Evolutionary conservation across 2,797 vertebrate genomes (phyloP).

Genomic region (Molossus alvarezi): DNA sequence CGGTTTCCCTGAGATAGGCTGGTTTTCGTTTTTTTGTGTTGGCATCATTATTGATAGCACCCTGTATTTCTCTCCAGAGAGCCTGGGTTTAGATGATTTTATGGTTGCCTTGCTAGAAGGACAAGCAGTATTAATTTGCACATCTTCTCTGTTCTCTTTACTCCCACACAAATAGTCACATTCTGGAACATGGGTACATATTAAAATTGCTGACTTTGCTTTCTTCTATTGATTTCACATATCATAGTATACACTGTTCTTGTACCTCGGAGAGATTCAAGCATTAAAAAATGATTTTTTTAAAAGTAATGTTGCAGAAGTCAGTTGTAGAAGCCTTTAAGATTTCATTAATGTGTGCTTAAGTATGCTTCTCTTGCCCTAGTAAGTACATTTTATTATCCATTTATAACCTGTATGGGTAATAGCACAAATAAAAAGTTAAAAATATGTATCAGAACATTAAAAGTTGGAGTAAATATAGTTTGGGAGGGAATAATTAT

Average conservation of each 20-base stretch:
- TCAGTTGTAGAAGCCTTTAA: constrained; percentile 44
- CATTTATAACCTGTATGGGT: not conserved
- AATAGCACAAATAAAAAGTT: constrained; percentile 19
- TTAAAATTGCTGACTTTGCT: constrained; percentile 51
- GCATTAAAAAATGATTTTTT: not conserved
- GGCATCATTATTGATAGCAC: not conserved
- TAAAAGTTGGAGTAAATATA: not conserved
- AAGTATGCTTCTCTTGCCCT: constrained; percentile 5
- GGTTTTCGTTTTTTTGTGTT: not conserved
- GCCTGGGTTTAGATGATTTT: not conserved
- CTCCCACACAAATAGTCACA: not conserved
- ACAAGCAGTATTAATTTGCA: not conserved
- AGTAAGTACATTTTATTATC: constrained; percentile 28
- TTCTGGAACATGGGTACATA: constrained; percentile 51
- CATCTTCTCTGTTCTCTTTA: not conserved
- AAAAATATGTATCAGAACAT: not conserved
- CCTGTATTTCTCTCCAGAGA: not conserved
- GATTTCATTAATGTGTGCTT: not conserved
- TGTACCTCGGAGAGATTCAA: constrained; percentile 26
- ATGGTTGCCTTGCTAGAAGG: not conserved
- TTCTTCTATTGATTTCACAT: constrained; percentile 14
- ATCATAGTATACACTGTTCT: constrained; percentile 11
- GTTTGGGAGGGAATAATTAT: constrained; percentile 32
- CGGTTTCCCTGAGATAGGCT: not conserved
- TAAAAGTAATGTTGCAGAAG: constrained; percentile 27